phyloP scores from a whole-genome alignment of 2,888 invertebrate genomes.

The Camponotus fellah region DNA sequence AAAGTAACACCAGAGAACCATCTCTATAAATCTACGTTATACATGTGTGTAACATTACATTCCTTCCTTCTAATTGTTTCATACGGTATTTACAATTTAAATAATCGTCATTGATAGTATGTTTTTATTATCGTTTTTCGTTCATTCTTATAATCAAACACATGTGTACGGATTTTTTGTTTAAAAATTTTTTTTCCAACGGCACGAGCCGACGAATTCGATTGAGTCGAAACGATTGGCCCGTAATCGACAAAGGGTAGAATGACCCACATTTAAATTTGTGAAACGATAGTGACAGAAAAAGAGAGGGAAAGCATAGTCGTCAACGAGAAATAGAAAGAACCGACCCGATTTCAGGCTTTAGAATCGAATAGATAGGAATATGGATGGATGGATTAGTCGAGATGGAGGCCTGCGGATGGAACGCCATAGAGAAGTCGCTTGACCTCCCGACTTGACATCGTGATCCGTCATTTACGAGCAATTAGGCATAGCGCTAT shows the following conservation, averaged over 20 bases:
- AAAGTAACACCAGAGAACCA: background rate
- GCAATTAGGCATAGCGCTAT: conserved; percentile 75
- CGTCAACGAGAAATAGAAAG: conserved; percentile 59
- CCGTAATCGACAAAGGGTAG: conserved; percentile 48
- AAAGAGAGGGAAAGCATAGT: conserved; percentile 24
- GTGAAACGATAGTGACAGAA: conserved; percentile 42
- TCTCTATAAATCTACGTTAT: background rate
- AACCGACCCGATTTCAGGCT: conserved; percentile 52
- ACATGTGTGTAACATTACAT: background rate
- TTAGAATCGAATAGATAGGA: conserved; percentile 62
- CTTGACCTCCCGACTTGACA: conserved; percentile 58
- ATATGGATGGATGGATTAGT: conserved; percentile 61
- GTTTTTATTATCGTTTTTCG: background rate
- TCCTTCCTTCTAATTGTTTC: background rate
- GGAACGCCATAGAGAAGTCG: conserved; percentile 45
- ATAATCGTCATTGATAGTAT: background rate
- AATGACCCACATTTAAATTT: conserved; percentile 66
- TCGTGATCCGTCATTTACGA: conserved; percentile 76
- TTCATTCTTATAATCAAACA: conserved; percentile 19
- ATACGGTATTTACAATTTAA: background rate
- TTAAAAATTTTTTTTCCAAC: conserved; percentile 23
- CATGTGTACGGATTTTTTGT: background rate
- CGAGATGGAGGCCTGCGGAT: conserved; percentile 16
- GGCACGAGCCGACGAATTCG: conserved; percentile 9
- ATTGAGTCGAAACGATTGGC: background rate